Percentiles rank a stretch among this genome's conserved stretches.
These are phyloP conservation scores for Nilaparvata lugens DNA, from an alignment of 1,140 invertebrate species.

Conservation along the genomic window DNA sequence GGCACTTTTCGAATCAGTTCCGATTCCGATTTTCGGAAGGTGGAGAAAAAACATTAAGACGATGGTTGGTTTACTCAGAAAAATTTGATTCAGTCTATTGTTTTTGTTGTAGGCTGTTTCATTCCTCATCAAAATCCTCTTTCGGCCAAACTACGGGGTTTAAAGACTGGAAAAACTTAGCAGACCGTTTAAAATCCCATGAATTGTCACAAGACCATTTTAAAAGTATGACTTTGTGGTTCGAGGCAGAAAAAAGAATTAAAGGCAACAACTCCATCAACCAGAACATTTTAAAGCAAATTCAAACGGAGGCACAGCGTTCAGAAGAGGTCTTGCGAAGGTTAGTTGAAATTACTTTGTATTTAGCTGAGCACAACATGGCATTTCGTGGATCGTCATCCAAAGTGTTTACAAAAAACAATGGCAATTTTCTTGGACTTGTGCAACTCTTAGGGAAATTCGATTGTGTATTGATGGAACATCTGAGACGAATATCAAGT, in stretches of 20 bases:
- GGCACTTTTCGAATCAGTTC: slow-evolving; percentile 5
- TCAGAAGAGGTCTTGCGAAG: too few species aligned
- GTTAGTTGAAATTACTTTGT: slow-evolving; percentile 17
- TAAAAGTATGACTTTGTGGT: slow-evolving; percentile 1
- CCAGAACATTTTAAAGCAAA: background rate
- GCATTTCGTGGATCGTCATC: slow-evolving; percentile 19
- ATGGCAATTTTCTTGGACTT: slow-evolving; percentile 24
- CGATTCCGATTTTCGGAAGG: slow-evolving; percentile 2
- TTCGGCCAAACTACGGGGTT: slow-evolving; percentile 2
- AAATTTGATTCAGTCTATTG: slow-evolving; percentile 5
- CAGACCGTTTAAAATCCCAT: background rate
- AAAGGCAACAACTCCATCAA: slow-evolving; percentile 3
- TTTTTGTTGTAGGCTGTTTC: too few species aligned
- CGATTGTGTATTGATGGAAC: slow-evolving; percentile 21
- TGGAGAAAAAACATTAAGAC: slow-evolving; percentile 12
- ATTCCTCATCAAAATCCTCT: background rate
- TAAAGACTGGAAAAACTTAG: slow-evolving; percentile 5
- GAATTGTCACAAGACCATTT: slow-evolving; percentile 10
- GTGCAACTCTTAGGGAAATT: slow-evolving; percentile 22
- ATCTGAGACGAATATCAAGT: slow-evolving; percentile 18
- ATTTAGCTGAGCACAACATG: slow-evolving; percentile 21
- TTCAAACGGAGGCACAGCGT: slow-evolving; percentile 10
- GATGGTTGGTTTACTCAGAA: slow-evolving; percentile 10
- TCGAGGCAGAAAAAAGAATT: slow-evolving; percentile 1
- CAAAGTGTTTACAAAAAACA: slow-evolving; percentile 19